These are phyloP conservation scores for Danio aesculapii DNA, from an alignment of 2,797 vertebrate genomes.

Conservation along the genomic window DNA sequence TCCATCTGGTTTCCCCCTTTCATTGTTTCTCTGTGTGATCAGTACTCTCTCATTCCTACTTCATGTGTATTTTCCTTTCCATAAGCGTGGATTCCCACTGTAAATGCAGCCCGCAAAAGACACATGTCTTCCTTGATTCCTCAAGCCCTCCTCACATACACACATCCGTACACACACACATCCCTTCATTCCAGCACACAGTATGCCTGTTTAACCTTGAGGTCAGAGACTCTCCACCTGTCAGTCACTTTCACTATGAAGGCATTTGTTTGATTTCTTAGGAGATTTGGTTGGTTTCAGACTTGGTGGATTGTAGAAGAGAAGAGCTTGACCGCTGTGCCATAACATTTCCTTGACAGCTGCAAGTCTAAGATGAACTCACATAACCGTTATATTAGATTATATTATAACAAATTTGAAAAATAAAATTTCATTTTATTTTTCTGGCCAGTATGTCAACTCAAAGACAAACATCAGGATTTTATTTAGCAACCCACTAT, in stretches of 20 bases:
- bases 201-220: conserved; percentile 30
- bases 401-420: background rate
- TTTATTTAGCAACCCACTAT: no score
- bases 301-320: conserved; percentile 7
- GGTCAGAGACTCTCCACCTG: conserved; percentile 24
- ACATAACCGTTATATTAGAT: background rate
- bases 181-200: conserved; percentile 41
- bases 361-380: background rate
- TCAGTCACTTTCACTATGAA: conserved; percentile 34
- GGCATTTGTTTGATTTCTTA: conserved; percentile 39
- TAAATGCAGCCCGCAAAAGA: conserved; percentile 25
- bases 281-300: conserved; percentile 33
- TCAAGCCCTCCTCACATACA: conserved; percentile 18
- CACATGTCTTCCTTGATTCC: conserved; percentile 20
- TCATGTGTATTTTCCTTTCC: conserved; percentile 58
- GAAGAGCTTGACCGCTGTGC: background rate
- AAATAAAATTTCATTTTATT: no score
- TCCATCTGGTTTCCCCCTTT: conserved; percentile 20
- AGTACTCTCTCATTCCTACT: conserved; percentile 21
- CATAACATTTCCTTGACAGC: background rate
- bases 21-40: conserved; percentile 26
- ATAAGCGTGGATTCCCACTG: conserved; percentile 41
- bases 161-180: conserved; percentile 35
- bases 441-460: no score
- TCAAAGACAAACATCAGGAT: no score